Evolutionary conservation across 1,140 invertebrate species (phyloP).

Genomic region (Aphidius ervi): DNA sequence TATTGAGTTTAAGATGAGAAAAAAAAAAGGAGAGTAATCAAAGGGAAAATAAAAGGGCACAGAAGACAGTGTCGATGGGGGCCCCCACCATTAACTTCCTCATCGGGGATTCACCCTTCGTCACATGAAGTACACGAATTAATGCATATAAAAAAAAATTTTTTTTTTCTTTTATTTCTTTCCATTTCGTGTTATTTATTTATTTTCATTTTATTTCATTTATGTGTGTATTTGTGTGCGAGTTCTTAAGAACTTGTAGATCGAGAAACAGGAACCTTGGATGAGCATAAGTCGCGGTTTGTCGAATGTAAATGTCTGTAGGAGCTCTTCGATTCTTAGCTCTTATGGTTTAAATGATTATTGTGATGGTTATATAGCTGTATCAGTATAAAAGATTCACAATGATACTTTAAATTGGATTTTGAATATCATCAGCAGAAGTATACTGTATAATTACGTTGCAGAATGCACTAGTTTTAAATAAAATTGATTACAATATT

Average conservation of each 20-base stretch:
- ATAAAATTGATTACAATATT: too few species aligned
- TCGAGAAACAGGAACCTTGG: conserved; percentile 2
- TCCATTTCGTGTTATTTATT: conserved; percentile 2
- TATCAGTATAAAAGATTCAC: too few species aligned
- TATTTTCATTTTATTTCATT: neutral
- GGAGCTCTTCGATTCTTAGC: too few species aligned
- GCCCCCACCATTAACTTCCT: neutral
- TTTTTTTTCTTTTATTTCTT: neutral
- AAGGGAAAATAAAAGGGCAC: conserved; percentile 2
- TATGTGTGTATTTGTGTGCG: neutral
- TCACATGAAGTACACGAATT: neutral
- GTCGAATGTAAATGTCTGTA: too few species aligned
- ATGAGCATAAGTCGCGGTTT: neutral
- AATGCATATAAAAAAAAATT: conserved; percentile 2
- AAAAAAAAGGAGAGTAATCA: conserved; percentile 3
- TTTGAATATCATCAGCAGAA: too few species aligned
- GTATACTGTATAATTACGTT: too few species aligned
- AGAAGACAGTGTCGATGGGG: neutral
- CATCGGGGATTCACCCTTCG: too few species aligned
- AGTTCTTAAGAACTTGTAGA: conserved; percentile 6
- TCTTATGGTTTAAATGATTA: too few species aligned
- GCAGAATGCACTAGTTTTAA: too few species aligned
- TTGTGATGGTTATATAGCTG: too few species aligned
- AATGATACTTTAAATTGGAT: too few species aligned
- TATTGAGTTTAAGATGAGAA: conserved; percentile 1